Conservation (phyloP, 2,113 vertebrate species). For the Oenanthe melanoleuca region DNA sequence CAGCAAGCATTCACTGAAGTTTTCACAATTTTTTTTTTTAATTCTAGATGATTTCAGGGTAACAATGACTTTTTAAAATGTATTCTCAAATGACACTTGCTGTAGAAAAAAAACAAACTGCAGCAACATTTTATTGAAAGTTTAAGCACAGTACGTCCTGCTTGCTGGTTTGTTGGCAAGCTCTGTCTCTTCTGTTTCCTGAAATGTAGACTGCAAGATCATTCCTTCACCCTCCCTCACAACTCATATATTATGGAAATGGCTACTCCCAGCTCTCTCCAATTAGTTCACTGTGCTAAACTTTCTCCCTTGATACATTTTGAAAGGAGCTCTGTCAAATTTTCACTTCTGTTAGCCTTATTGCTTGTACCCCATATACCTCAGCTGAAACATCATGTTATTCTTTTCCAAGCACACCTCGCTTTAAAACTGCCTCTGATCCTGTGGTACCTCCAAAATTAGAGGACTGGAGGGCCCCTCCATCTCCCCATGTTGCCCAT, state of each 20-base stretch:
- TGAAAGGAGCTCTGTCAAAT: not conserved
- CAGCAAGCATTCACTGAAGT: not conserved
- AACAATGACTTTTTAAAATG: not conserved
- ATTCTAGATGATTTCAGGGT: not conserved
- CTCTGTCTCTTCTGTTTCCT: not conserved
- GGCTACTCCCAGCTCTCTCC: not conserved
- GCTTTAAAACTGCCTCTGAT: not conserved
- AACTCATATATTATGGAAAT: not conserved
- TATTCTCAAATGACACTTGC: not conserved
- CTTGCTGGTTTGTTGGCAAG: not conserved
- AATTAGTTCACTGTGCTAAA: not conserved
- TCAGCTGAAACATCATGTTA: not conserved
- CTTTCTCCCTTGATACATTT: not conserved
- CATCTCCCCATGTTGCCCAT: not conserved
- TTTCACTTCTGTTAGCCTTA: not conserved
- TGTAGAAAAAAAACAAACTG: not conserved
- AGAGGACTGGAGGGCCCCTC: not conserved
- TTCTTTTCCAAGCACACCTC: not conserved
- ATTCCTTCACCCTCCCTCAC: conserved; percentile 15
- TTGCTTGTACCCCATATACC: not conserved
- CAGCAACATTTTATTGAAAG: not conserved
- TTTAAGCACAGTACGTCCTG: not conserved
- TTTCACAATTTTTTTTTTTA: not conserved
- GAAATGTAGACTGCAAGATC: not conserved
- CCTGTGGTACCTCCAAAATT: not conserved